Base-by-base conservation (phyloP, 2,797 vertebrate species). In the Gallinago nigripennis region DNA sequence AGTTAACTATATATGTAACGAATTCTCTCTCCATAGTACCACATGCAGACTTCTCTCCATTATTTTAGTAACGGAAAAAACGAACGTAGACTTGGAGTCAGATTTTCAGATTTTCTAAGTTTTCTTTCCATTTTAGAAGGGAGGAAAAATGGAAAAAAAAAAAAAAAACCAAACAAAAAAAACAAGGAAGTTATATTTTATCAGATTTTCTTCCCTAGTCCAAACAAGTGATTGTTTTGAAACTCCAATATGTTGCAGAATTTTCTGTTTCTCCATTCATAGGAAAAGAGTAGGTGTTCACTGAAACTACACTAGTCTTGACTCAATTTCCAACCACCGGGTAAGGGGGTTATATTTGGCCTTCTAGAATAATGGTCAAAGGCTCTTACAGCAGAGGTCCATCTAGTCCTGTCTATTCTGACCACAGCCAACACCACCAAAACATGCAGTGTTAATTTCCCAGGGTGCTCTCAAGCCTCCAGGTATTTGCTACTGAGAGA, bases 41-140 rank as follows among this genome's bases (percentile, higher is more conserved):
- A 79, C 53, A 21, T 14, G 43, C 41, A 88, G 35, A 58, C 8
- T 86, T 91, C 21, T 65, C 15, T 82, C 33, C 1, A 1, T 61
- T 75, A 61, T 86, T 94, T 82, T 83, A 72, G 13, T 69, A 35
- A 16, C 25, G 10, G 58, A 51, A 96, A 81, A 93, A 73, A 66
- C 4, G 18, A 66, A 86, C 5, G 0, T 35, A 79, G 39, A 48
- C 28, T 85, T 79, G 39, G 18, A 82, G 61, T 69, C 11, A 72
- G 16, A 72, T 78, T 75, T 93, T 71, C 33, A 10, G 21, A 53
- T 61, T 86, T 83, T 24, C 13, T 65, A 39, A 31, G 8, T 37
- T 69, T 82, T 80, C 50, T 80, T 89, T 63, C 31, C 1, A 1
- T 58, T 92, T 85, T 73, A 56, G 51, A 50, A 53, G 10, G 4